Conservation (phyloP, 2,797 vertebrate species). For the Pangasius larnaudii region DNA sequence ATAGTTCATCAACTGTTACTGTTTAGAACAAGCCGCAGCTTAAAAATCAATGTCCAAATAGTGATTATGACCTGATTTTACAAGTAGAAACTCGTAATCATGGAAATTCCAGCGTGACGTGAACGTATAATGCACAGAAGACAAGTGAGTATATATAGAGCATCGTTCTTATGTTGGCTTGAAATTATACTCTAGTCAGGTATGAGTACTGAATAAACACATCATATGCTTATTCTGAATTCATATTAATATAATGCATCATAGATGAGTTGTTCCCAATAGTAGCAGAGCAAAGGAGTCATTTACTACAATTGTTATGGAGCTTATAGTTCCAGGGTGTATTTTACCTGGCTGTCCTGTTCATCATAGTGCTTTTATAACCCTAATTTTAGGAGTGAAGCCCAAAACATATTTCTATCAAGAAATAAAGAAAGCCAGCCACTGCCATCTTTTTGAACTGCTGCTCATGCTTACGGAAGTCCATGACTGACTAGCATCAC, state of each 20-base stretch:
- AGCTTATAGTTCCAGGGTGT: neutral
- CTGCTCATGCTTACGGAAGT: neutral
- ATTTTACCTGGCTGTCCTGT: neutral
- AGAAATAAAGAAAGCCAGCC: neutral
- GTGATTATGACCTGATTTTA: neutral
- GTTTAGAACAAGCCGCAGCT: neutral
- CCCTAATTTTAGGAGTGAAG: neutral
- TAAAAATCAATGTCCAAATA: neutral
- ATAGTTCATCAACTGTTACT: neutral
- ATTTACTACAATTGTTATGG: neutral
- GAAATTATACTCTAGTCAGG: neutral
- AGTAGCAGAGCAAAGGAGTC: no score
- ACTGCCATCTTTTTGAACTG: neutral
- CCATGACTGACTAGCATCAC: neutral
- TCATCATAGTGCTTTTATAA: neutral
- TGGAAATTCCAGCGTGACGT: neutral
- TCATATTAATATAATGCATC: neutral
- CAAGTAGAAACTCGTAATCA: neutral
- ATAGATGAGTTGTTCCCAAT: neutral
- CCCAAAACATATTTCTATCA: neutral
- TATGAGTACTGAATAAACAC: neutral
- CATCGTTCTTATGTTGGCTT: no score
- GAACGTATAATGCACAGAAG: neutral
- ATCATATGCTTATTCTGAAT: neutral
- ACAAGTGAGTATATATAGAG: neutral